These are phyloP conservation scores for Orgyia antiqua DNA, from an alignment of 2,888 invertebrate genomes.

Conservation along the genomic window DNA sequence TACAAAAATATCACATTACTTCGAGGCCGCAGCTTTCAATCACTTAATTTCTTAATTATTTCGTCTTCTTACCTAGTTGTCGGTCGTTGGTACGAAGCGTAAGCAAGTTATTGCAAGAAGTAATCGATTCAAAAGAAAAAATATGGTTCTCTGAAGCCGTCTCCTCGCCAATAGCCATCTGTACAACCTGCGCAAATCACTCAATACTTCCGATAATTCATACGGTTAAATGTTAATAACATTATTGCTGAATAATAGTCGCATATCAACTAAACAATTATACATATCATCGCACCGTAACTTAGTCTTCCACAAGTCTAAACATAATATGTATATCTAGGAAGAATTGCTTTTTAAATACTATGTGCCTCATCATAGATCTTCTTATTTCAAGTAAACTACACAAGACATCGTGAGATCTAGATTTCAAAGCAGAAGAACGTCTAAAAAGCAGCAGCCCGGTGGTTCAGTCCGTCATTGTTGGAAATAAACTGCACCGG, in stretches of 20 bases:
- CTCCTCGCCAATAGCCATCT: conserved; percentile 25
- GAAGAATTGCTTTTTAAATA: conserved; percentile 38
- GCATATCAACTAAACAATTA: conserved; percentile 27
- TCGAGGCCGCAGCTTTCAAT: conserved; percentile 78
- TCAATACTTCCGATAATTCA: conserved; percentile 13
- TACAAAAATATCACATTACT: conserved; percentile 79
- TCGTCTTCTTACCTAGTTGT: conserved; percentile 68
- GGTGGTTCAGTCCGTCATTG: conserved; percentile 45
- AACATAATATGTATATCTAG: conserved; percentile 43
- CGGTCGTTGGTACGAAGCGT: conserved; percentile 60
- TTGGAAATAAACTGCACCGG: conserved; percentile 7
- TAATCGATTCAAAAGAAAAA: conserved; percentile 32
- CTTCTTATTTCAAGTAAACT: conserved; percentile 43
- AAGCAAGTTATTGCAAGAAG: conserved; percentile 58
- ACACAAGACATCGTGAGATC: conserved; percentile 49
- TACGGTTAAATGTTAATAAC: conserved; percentile 13
- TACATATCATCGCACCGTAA: conserved; percentile 31
- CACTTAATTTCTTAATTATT: conserved; percentile 68
- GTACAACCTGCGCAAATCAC: conserved; percentile 42
- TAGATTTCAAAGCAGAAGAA: conserved; percentile 41
- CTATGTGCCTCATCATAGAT: conserved; percentile 47
- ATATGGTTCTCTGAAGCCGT: conserved; percentile 18
- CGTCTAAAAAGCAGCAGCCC: conserved; percentile 65
- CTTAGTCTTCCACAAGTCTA: conserved; percentile 28
- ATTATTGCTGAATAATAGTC: conserved; percentile 25